Conservation (phyloP, 1,140 invertebrate genomes). For the Philotrypesis tridentata region DNA sequence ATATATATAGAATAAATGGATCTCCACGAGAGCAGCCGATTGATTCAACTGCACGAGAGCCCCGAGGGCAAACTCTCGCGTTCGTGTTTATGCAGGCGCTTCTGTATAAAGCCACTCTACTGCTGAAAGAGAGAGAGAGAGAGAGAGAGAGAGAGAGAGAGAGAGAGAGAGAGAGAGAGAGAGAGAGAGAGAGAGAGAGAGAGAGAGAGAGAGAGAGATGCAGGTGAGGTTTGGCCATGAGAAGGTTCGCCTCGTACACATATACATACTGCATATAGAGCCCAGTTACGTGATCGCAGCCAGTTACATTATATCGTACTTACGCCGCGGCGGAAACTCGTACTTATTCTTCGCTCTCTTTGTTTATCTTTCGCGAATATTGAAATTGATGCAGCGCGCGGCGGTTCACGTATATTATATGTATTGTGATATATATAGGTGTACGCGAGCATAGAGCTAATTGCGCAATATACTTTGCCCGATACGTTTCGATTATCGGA, state of each 20-base stretch:
- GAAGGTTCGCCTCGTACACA: slow-evolving; percentile 24
- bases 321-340: slow-evolving; percentile 25
- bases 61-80: slow-evolving; percentile 8
- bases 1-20: not conserved
- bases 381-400: slow-evolving; percentile 8
- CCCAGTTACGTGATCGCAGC: slow-evolving; percentile 27
- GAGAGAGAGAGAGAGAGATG: too few relatives aligned
- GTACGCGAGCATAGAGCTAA: not conserved
- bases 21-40: not conserved
- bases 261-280: too few relatives aligned
- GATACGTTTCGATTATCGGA: too few relatives aligned
- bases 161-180: too few relatives aligned
- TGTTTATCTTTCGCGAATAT: slow-evolving; percentile 26
- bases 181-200: too few relatives aligned
- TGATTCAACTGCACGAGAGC: slow-evolving; percentile 17
- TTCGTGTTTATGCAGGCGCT: too few relatives aligned
- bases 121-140: too few relatives aligned
- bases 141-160: too few relatives aligned
- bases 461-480: not conserved
- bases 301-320: slow-evolving; percentile 49
- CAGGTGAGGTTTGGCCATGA: slow-evolving; percentile 39
- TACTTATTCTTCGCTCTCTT: slow-evolving; percentile 26
- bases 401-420: too few relatives aligned
- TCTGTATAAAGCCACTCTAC: too few relatives aligned
- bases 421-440: not conserved